Percentiles rank a stretch among this genome's conserved stretches.
Conservation (phyloP, 2,113 vertebrate species). For the Erythrolamprus reginae region DNA sequence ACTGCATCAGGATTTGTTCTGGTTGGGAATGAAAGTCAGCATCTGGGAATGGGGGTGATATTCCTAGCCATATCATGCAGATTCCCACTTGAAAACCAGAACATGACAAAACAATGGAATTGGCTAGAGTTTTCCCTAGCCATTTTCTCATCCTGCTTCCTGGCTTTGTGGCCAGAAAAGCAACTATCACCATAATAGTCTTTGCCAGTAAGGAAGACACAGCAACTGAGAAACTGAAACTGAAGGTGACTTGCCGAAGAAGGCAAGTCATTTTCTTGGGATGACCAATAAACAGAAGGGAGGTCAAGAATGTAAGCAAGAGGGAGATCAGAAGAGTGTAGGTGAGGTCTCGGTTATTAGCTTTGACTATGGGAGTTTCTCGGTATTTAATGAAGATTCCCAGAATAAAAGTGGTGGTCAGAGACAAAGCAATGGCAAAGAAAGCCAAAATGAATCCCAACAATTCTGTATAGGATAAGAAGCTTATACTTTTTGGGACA, state of each 20-base stretch:
- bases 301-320: neutral
- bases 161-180: neutral
- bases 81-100: neutral
- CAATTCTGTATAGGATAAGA: neutral
- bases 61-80: neutral
- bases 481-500: neutral
- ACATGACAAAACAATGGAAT: neutral
- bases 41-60: neutral
- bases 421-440: neutral
- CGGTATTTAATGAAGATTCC: neutral
- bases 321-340: neutral
- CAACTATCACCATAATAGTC: neutral
- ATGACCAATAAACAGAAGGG: neutral
- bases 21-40: neutral
- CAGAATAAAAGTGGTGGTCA: neutral
- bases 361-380: neutral
- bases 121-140: neutral
- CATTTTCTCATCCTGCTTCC: neutral
- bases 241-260: neutral
- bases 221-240: neutral
- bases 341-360: neutral
- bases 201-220: neutral
- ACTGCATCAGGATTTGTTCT: neutral
- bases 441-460: neutral
- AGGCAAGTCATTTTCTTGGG: neutral